Conservation (phyloP, 2,797 vertebrate species). For the Oreortyx pictus region DNA sequence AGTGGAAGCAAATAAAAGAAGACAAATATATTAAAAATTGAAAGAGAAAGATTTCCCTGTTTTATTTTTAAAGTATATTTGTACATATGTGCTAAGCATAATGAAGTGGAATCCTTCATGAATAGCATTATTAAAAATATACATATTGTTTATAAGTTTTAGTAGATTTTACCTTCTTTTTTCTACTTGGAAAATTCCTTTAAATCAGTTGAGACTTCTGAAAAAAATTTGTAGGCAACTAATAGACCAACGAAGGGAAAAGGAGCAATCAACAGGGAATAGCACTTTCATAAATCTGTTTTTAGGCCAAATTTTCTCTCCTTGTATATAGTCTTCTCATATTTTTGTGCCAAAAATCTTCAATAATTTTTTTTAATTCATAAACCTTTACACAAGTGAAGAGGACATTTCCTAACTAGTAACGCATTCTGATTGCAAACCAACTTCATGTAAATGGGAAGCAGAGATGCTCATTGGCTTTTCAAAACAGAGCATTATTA, state of each 20-base stretch:
- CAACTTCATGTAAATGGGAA: background rate
- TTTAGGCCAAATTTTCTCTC: background rate
- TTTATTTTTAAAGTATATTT: background rate
- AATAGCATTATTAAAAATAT: background rate
- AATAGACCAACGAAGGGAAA: background rate
- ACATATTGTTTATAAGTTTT: background rate
- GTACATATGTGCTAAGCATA: background rate
- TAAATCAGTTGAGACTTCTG: background rate
- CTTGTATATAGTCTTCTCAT: background rate
- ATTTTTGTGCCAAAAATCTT: background rate
- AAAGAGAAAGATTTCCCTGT: background rate
- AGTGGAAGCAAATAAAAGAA: background rate
- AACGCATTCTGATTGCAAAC: background rate
- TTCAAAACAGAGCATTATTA: conserved; percentile 25
- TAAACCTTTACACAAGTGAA: background rate
- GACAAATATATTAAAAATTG: background rate
- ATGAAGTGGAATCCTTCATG: background rate
- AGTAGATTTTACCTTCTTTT: background rate
- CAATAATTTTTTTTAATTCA: background rate
- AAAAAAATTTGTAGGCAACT: background rate
- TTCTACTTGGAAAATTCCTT: background rate
- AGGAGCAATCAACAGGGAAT: background rate
- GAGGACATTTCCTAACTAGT: background rate
- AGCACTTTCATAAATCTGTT: background rate
- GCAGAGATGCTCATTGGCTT: background rate